Conservation (phyloP, 1,140 invertebrate genomes). For the Cydia amplana region DNA sequence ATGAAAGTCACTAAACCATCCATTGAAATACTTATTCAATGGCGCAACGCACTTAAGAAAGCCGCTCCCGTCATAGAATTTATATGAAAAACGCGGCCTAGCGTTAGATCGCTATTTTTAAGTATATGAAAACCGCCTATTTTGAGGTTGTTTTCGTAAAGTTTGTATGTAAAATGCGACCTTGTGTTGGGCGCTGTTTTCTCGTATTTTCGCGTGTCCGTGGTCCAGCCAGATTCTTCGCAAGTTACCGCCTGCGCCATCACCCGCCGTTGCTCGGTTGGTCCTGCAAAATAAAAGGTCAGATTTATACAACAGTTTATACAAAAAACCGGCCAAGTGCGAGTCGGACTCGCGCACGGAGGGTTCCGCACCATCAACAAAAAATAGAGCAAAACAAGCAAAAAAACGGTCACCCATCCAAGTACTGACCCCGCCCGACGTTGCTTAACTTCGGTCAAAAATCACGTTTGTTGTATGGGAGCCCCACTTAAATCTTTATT, state of each 20-base stretch:
- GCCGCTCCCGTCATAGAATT: neutral
- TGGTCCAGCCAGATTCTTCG: constrained; percentile 36
- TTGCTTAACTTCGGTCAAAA: no score
- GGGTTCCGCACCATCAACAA: no score
- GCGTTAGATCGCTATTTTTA: no score
- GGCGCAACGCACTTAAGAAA: neutral
- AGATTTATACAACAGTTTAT: neutral
- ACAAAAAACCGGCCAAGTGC: no score
- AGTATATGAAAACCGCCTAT: no score
- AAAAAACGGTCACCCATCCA: no score
- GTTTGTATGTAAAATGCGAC: neutral
- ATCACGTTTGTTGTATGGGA: no score
- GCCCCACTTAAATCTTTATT: no score
- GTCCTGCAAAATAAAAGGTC: constrained; percentile 50
- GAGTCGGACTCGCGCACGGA: no score
- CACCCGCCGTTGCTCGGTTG: constrained; percentile 70
- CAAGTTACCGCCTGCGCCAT: constrained; percentile 37
- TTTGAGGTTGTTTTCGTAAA: neutral
- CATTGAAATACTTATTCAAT: neutral
- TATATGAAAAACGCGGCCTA: neutral
- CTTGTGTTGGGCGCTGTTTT: neutral
- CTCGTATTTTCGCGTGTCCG: neutral
- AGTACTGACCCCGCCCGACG: no score
- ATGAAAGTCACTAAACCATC: neutral
- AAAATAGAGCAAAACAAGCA: no score